Evolutionary conservation across 2,113 vertebrate genomes (phyloP).

Genomic region (Catagonus wagneri): DNA sequence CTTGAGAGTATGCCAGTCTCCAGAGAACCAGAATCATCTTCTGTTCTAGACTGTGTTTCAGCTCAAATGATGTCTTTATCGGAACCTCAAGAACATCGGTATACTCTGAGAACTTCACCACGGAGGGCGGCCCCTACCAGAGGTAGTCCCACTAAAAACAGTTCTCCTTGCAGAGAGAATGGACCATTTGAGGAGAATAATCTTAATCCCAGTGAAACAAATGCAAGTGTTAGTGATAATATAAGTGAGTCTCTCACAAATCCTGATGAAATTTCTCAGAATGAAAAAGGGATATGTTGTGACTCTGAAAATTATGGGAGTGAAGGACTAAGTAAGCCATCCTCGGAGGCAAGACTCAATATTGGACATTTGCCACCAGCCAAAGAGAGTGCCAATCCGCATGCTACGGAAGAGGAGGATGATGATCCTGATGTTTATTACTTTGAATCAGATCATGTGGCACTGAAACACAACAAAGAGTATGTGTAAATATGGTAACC

Average conservation of each 20-base stretch:
- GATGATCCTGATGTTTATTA: conserved; percentile 99
- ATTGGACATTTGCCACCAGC: conserved; percentile 87
- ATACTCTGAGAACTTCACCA: conserved; percentile 97
- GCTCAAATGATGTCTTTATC: conserved; percentile 89
- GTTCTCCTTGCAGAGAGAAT: conserved; percentile 93
- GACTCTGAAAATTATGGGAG: conserved; percentile 85
- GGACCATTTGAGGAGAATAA: conserved; percentile 92
- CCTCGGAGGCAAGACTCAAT: conserved; percentile 85
- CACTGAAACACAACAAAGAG: conserved; percentile 99
- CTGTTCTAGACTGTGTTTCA: conserved; percentile 88
- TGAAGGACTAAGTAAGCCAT: conserved; percentile 86
- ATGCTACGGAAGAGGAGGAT: conserved; percentile 93
- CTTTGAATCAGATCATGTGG: conserved; percentile 99
- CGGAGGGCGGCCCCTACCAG: conserved; percentile 91
- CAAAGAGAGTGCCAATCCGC: conserved; percentile 92
- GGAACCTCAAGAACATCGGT: conserved; percentile 97
- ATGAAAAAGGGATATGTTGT: conserved; percentile 84
- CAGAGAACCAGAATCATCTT: conserved; percentile 91
- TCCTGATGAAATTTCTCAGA: conserved; percentile 85
- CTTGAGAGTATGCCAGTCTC: conserved; percentile 90
- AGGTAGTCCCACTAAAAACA: conserved; percentile 91
- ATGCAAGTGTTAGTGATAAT: conserved; percentile 84
- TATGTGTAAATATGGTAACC: conserved; percentile 95
- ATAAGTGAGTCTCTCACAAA: conserved; percentile 84
- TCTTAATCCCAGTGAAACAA: conserved; percentile 86